phyloP scores from a whole-genome alignment of 1,140 invertebrate species.

The Cherax quadricarinatus region DNA sequence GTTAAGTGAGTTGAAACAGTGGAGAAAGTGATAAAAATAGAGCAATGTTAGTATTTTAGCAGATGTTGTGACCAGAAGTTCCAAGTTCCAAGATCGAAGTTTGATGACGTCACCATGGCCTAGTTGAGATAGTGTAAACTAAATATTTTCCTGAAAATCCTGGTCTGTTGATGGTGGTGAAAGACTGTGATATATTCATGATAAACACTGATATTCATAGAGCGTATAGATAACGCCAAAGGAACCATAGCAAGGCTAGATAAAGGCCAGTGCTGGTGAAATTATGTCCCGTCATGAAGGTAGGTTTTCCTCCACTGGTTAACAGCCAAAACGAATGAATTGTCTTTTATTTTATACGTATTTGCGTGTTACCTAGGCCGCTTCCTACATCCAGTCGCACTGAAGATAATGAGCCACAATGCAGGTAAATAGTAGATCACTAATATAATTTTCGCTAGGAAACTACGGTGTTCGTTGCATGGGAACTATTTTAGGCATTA shows the following conservation, averaged over 20 bases:
- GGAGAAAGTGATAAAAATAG: not conserved
- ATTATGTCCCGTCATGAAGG: slow-evolving; percentile 69
- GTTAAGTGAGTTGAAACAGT: not conserved
- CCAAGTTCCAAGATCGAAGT: slow-evolving; percentile 70
- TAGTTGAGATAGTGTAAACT: slow-evolving; percentile 65
- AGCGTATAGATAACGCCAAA: slow-evolving; percentile 66
- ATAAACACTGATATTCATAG: slow-evolving; percentile 60
- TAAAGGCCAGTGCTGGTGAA: slow-evolving; percentile 27
- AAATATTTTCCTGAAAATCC: slow-evolving; percentile 63
- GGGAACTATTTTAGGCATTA: not conserved
- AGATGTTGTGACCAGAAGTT: slow-evolving; percentile 59
- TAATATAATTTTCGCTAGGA: no score
- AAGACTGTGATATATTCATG: slow-evolving; percentile 65
- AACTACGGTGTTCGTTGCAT: not conserved
- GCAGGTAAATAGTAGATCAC: not conserved
- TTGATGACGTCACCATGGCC: slow-evolving; percentile 68
- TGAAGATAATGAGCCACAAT: not conserved
- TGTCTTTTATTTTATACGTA: slow-evolving; percentile 9
- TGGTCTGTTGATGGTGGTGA: slow-evolving; percentile 64
- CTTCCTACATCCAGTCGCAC: not conserved
- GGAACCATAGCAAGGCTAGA: slow-evolving; percentile 52
- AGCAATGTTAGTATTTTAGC: not conserved
- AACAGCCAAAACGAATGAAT: slow-evolving; percentile 37
- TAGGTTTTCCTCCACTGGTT: slow-evolving; percentile 27
- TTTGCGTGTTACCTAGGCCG: not conserved